Evolutionary conservation across 2,113 vertebrate species (phyloP), one percentile per base, ranked within the genome.

Genomic region (Tachycineta bicolor): DNA sequence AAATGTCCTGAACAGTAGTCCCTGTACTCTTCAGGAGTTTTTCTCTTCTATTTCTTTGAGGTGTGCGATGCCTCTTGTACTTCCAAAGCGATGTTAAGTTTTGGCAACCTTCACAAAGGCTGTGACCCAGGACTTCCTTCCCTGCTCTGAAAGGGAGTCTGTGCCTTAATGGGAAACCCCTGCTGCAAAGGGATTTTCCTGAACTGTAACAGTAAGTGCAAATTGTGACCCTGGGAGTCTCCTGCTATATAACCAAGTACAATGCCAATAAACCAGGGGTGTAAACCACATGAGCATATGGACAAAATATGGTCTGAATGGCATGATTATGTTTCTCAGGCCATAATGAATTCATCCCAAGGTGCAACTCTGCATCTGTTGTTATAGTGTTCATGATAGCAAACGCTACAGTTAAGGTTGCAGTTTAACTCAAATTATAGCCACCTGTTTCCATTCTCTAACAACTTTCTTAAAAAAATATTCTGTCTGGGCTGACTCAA

Each of bases 261-360:
- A 95, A 96, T 93, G 94, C 94, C 95, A 97, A 96, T 97, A 97
- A 97, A 97, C 90, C 63, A 74, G 94, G 91, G 93, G 90, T 97
- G 91, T 89, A 96, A 97, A 97, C 94, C 96, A 94, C 95, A 97
- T 79, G 95, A 97, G 94, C 96, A 97, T 97, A 97, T 97, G 97
- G 97, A 94, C 93, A 96, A 96, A 97, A 97, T 97, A 96, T 97
- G 96, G 96, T 95, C 96, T 95, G 95, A 96, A 97, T 97, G 96
- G 94, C 95, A 94, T 97, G 94, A 96, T 92, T 96, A 94, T 96
- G 95, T 95, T 97, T 93, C 94, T 96, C 93, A 71, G 96, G 91
- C 94, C 94, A 91, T 97, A 97, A 96, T 97, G 96, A 96, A 96
- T 97, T 95, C 90, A 95, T 96, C 96, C 97, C 97, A 97, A 97